Percentiles rank a stretch among this genome's conserved stretches.
Evolutionary conservation across 2,113 vertebrate genomes (phyloP).

Genomic region (Crotalus tigris): DNA sequence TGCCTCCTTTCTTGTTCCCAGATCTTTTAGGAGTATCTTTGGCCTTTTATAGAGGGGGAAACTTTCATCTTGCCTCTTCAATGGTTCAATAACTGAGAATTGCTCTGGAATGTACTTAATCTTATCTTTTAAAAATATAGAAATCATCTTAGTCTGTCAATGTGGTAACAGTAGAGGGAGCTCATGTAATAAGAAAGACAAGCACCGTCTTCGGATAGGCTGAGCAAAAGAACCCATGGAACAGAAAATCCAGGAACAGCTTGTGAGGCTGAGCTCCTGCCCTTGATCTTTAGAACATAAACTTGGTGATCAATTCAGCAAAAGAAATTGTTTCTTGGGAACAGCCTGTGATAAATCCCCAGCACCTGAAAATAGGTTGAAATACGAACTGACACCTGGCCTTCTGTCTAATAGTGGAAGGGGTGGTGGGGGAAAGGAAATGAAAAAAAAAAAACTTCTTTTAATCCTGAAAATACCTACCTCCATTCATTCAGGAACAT

Average conservation of each 20-base stretch:
- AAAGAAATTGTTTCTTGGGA: not conserved
- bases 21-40: not conserved
- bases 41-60: not conserved
- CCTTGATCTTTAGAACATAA: not conserved
- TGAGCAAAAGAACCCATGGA: not conserved
- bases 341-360: not conserved
- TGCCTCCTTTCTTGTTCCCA: not conserved
- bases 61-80: not conserved
- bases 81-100: not conserved
- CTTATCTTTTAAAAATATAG: too few relatives aligned
- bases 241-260: not conserved
- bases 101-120: not conserved
- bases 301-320: not conserved
- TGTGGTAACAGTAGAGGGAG: not conserved
- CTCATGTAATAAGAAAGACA: not conserved
- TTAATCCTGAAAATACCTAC: not conserved
- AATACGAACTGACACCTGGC: not conserved
- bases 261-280: not conserved
- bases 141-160: not conserved
- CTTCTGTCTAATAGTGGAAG: not conserved
- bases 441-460: not conserved
- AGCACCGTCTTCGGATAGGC: too few relatives aligned
- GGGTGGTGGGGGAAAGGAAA: fast-evolving
- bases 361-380: not conserved
- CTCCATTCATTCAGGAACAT: not conserved